Conservation (phyloP, 2,888 invertebrate species). For the Strigamia maritima region DNA sequence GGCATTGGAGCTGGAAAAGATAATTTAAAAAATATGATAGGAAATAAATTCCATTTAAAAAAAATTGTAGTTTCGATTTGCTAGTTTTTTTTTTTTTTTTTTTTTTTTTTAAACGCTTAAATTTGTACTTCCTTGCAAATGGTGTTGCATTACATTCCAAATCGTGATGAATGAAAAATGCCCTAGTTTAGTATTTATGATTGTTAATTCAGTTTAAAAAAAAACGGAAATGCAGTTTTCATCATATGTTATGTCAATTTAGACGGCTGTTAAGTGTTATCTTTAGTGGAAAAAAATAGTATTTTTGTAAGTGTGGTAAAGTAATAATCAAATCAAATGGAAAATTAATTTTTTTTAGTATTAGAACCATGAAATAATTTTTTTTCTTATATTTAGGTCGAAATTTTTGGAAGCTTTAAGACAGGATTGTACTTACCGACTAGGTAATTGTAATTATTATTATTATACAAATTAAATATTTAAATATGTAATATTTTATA, state of each 20-base stretch:
- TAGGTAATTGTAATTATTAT: slow-evolving; percentile 59
- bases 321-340: neutral
- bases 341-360: neutral
- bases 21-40: neutral
- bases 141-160: slow-evolving; percentile 31
- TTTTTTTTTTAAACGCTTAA: neutral
- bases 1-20: neutral
- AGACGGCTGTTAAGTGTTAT: neutral
- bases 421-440: slow-evolving; percentile 97
- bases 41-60: neutral
- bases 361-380: neutral
- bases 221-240: neutral
- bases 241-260: neutral
- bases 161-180: slow-evolving; percentile 19
- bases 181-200: slow-evolving; percentile 1
- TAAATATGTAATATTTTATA: neutral
- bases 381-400: slow-evolving; percentile 63
- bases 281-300: neutral
- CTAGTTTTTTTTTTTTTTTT: neutral
- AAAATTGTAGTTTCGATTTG: neutral
- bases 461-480: neutral
- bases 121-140: neutral
- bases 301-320: neutral
- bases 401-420: slow-evolving; percentile 96
- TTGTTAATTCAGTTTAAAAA: neutral